These are phyloP conservation scores for Phylloscopus collybita DNA, from an alignment of 2,797 vertebrate species.

Conservation along the genomic window DNA sequence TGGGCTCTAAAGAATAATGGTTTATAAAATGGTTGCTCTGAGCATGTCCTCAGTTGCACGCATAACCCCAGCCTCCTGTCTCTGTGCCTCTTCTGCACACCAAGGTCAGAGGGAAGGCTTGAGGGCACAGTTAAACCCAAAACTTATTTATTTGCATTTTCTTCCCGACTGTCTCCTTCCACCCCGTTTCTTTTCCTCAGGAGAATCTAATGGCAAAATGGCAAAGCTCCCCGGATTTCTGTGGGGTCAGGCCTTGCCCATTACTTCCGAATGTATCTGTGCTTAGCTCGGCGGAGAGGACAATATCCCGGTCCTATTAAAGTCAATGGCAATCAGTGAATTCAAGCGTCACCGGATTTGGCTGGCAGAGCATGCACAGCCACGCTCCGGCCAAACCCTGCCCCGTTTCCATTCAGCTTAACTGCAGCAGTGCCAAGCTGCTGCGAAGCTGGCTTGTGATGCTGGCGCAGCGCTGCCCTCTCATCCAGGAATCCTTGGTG, in stretches of 20 bases:
- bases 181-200: background rate
- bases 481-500: constrained; percentile 27
- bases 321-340: constrained; percentile 32
- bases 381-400: background rate
- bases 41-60: background rate
- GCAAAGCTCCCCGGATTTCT: background rate
- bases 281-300: background rate
- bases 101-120: background rate
- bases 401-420: background rate
- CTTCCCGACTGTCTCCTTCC: background rate
- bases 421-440: background rate
- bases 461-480: background rate
- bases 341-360: constrained; percentile 5
- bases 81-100: background rate
- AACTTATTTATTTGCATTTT: background rate
- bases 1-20: background rate
- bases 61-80: background rate
- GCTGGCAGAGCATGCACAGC: background rate
- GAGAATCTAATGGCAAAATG: background rate
- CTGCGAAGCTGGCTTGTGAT: background rate
- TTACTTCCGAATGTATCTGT: background rate
- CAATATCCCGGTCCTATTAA: background rate
- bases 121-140: background rate
- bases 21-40: constrained; percentile 11
- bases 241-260: background rate